Evolutionary conservation across 2,113 vertebrate genomes (phyloP), one percentile per base, ranked within the genome.

Genomic region (Zapus hudsonius): DNA sequence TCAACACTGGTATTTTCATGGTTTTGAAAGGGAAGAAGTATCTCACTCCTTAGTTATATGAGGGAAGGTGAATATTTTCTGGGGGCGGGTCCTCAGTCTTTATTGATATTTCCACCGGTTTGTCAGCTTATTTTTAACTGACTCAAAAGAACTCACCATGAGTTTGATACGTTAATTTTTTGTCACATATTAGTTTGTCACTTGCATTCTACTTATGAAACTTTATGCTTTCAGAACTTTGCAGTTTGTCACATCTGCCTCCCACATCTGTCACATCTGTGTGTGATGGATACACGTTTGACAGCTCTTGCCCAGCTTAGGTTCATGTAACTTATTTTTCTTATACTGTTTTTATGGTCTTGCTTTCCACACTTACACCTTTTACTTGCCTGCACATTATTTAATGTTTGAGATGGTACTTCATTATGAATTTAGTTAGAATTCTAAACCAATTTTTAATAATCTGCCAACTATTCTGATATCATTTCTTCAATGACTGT

Each of bases 131-230:
- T 38, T 85, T 87, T 87, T 20, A 63, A 33, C 20, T 13, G 42
- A 83, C 79, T 84, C 44, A 69, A 70, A 92, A 94, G 19, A 92
- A 63, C n/a, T 69, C 31, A 74, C 63, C 20, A 13, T 72, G 69
- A 15, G 5, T 63, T 36, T 81, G 15, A 81, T 38, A n/a, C n/a
- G n/a, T n/a, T n/a, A n/a, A n/a, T 52, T 81, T 86, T 76, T 57
- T 29, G 13, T 38, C 31, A 40, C 64, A 20, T 59, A 73, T 88
- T 73, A 94, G 6, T 55, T 78, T 79, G n/a, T 94, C 33, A 82
- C 78, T 75, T 76, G 67, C 25, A 52, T 79, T 83, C 66, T 55
- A 72, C 20, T 75, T 63, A 69, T 78, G 70, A 61, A 22, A 72
- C 75, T 72, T 59, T 36, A 44, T 72, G 36, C 64, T 90, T 25